phyloP scores from a whole-genome alignment of 2,113 vertebrate genomes.

The Pedionomus torquatus region DNA sequence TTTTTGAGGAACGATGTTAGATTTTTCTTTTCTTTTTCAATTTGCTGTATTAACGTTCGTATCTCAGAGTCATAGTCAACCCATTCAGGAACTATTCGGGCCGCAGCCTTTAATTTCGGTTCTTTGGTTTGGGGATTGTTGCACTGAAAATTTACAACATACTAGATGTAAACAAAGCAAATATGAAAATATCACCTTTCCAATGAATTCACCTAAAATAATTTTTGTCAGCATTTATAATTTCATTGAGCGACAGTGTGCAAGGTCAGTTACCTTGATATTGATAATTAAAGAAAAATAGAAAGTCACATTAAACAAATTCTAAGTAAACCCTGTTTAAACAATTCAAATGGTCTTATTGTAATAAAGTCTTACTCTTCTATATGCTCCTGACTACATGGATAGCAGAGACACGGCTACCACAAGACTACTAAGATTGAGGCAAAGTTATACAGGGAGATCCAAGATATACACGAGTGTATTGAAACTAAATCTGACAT shows the following conservation, averaged over 20 bases:
- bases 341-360: not conserved
- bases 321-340: not conserved
- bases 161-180: not conserved
- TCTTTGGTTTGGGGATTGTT: conserved; percentile 99
- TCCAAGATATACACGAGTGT: not conserved
- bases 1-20: not conserved
- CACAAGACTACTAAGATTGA: not conserved
- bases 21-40: conserved; percentile 71
- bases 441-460: not conserved
- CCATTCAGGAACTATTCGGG: conserved; percentile 94
- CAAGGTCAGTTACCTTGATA: not conserved
- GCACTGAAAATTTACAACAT: conserved; percentile 80
- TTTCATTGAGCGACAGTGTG: not conserved
- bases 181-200: not conserved
- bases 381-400: not conserved
- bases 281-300: not conserved
- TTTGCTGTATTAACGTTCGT: conserved; percentile 76
- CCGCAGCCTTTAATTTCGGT: conserved; percentile 92
- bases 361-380: not conserved
- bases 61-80: conserved; percentile 89
- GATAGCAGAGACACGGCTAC: not conserved
- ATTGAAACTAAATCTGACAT: not conserved
- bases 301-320: not conserved
- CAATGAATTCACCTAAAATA: not conserved
- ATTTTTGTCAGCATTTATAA: not conserved